phyloP scores from a whole-genome alignment of 2,797 vertebrate species.

The Enteromius anoplus region DNA sequence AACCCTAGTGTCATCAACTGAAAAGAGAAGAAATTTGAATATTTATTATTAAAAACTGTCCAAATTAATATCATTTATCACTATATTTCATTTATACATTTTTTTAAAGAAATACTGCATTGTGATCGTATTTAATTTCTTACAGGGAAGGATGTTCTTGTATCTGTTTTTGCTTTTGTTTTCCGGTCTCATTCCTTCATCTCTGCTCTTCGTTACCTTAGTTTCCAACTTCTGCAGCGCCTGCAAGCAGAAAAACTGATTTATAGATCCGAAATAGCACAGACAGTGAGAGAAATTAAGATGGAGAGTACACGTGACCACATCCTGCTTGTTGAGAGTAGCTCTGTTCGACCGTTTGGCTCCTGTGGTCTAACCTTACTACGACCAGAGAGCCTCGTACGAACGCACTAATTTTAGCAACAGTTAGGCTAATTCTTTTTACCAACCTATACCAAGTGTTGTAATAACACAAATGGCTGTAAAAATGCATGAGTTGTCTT shows the following conservation, averaged over 20 bases:
- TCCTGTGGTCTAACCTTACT: conserved; percentile 44
- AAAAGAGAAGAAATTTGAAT: conserved; percentile 25
- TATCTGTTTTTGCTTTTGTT: conserved; percentile 99
- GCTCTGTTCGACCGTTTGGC: conserved; percentile 23
- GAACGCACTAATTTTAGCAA: conserved; percentile 24
- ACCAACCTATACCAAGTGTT: not conserved
- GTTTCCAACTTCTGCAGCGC: conserved; percentile 92
- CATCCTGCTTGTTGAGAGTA: conserved; percentile 27
- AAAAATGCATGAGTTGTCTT: not conserved
- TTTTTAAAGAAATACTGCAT: not conserved
- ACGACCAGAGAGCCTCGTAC: not conserved
- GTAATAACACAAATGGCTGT: not conserved
- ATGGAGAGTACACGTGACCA: conserved; percentile 24
- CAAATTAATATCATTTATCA: not conserved
- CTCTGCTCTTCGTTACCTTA: conserved; percentile 89
- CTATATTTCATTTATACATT: not conserved
- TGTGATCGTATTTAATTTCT: conserved; percentile 61
- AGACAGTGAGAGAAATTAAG: conserved; percentile 18
- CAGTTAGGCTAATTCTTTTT: not conserved
- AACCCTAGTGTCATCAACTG: conserved; percentile 94
- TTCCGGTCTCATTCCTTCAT: conserved; percentile 93
- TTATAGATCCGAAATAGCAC: conserved; percentile 9
- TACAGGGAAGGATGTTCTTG: conserved; percentile 98
- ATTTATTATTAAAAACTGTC: not conserved
- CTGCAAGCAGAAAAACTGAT: conserved; percentile 68